Evolutionary conservation across 2,888 invertebrate genomes (phyloP), one percentile per base, ranked within the genome.

Genomic region (Galeruca laticollis): DNA sequence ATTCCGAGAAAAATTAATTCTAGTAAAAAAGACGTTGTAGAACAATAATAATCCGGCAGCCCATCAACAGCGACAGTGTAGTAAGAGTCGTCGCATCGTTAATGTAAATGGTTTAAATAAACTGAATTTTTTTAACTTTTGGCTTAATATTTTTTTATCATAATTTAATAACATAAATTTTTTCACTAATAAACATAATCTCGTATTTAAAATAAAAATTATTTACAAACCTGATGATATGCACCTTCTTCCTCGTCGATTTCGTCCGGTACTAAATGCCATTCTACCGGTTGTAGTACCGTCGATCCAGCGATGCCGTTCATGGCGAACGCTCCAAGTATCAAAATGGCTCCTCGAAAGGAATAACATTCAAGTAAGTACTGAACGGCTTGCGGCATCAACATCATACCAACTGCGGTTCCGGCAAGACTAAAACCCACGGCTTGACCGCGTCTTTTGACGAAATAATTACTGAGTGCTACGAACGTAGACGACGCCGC

Each of bases 341-440:
- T 86, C 10, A 93, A 87, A 52, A 93, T 90, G 0, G 92, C 88
- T 79, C 92, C 92, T 65, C 90, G 86, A 83, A 92, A 93, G 59
- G 88, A 89, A 79, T 88, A 93, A 68, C 86, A 87, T 57, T 89
- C 88, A 8, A 93, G 85, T 13, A 93, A 84, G 5, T 91, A 76
- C 59, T 90, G 88, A 71, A 93, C 91, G 70, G 92, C 87, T 82
- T 94, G 94, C 0, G 94, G 94, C 90, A 94, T 92, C 70, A 93
- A 87, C 88, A 94, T 90, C 87, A 93, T 90, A 3, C 93, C 94
- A 77, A 94, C 88, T 4, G 93, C 93, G 0, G 93, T 93, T 0
- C 94, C 94, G 0, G 93, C 93, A 89, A 94, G 91, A 0, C 93
- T 93, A 26, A 93, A 86, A 0, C 94, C 94, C 8, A 94, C 92